These are phyloP conservation scores for Mesorhabditis spiculigera DNA, from an alignment of 2,888 invertebrate species.

Conservation along the genomic window DNA sequence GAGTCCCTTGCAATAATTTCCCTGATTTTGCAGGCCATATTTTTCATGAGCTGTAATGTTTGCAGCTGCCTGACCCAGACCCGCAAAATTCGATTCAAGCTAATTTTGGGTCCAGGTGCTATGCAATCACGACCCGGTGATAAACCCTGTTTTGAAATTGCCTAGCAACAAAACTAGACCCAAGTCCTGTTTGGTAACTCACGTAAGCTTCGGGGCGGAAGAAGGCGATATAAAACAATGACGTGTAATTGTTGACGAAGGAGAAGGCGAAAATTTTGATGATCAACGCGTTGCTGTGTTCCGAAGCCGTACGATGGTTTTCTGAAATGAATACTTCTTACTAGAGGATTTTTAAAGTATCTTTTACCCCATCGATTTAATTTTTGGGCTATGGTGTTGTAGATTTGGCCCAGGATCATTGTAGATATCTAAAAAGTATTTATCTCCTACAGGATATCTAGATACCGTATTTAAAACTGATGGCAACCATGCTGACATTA, in stretches of 20 bases:
- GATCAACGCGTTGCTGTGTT: constrained; percentile 62
- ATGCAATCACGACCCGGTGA: too few species aligned
- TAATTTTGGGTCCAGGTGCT: too few species aligned
- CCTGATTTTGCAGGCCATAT: too few species aligned
- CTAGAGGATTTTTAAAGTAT: background rate
- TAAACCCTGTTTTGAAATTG: too few species aligned
- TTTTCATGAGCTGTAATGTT: too few species aligned
- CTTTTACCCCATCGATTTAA: constrained; percentile 54
- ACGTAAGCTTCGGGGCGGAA: constrained; percentile 59
- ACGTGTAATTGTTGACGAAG: constrained; percentile 63
- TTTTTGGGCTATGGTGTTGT: constrained; percentile 57
- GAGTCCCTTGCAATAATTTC: too few species aligned
- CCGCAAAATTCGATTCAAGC: too few species aligned
- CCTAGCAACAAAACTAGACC: too few species aligned
- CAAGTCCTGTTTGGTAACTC: background rate
- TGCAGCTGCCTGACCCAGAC: too few species aligned
- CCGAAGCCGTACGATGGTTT: constrained; percentile 63
- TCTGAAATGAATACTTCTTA: constrained; percentile 50
- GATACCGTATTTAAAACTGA: constrained; percentile 60
- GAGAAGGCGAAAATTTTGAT: constrained; percentile 64
- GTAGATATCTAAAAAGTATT: constrained; percentile 53
- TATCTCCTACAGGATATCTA: background rate
- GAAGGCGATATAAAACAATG: constrained; percentile 64
- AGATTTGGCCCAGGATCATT: constrained; percentile 60
- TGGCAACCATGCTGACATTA: constrained; percentile 60